Percentiles rank a stretch among this genome's conserved stretches.
Conservation (phyloP, 2,113 vertebrate species). For the Saguinus imperator region DNA sequence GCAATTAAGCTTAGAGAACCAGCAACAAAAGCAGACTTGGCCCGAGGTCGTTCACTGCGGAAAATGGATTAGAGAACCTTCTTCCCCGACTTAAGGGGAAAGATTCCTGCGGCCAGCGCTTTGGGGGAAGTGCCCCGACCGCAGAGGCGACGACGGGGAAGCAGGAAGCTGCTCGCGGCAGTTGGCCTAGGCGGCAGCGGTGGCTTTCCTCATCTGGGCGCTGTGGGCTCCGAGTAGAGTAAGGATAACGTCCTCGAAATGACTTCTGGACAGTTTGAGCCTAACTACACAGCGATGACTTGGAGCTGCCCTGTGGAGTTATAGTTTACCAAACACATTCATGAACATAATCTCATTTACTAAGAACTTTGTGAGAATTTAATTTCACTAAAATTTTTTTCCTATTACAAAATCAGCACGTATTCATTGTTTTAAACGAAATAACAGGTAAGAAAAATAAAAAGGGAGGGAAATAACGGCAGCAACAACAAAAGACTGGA, state of each 20-base stretch:
- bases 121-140: fast-evolving
- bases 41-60: slow-evolving; percentile 29
- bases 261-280: background rate
- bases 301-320: background rate
- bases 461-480: background rate
- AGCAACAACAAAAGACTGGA: background rate
- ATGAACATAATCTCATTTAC: background rate
- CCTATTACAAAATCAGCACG: slow-evolving; percentile 38
- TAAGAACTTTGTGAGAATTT: slow-evolving; percentile 37
- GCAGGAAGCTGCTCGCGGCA: background rate
- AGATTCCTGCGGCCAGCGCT: background rate
- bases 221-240: background rate
- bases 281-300: background rate
- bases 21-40: slow-evolving; percentile 72
- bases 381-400: slow-evolving; percentile 60
- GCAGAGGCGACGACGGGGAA: background rate
- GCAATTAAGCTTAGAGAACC: slow-evolving; percentile 78
- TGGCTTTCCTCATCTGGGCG: background rate
- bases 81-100: background rate
- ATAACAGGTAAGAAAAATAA: background rate
- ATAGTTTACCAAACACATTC: background rate
- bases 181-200: background rate
- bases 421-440: background rate
- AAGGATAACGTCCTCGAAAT: background rate
- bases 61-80: slow-evolving; percentile 48